These are phyloP conservation scores for Trichechus manatus DNA, from an alignment of 2,113 vertebrate species.

Conservation along the genomic window DNA sequence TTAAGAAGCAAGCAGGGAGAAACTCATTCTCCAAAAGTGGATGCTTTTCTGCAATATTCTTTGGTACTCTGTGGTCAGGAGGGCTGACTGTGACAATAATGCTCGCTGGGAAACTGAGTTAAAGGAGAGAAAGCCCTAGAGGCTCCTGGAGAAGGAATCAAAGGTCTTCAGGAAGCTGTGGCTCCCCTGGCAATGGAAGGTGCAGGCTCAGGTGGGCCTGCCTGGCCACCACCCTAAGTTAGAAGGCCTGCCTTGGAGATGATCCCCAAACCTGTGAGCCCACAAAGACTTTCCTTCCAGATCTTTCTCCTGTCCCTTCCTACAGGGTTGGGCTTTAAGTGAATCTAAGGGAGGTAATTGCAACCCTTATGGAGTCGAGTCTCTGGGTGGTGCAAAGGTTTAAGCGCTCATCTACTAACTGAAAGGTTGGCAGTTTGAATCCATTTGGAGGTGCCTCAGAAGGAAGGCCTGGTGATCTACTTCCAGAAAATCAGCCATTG, in stretches of 20 bases:
- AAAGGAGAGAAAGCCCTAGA: background rate
- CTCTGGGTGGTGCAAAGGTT: too few species aligned
- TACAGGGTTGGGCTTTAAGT: background rate
- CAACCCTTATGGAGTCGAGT: background rate
- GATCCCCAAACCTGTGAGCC: background rate
- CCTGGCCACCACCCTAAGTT: too few species aligned
- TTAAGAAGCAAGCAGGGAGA: conserved; percentile 1
- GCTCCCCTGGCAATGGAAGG: too few species aligned
- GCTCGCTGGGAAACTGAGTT: background rate
- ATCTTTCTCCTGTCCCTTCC: background rate
- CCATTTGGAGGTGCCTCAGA: too few species aligned
- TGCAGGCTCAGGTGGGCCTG: background rate
- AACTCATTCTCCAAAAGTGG: background rate
- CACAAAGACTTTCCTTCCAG: background rate
- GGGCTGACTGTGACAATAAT: background rate
- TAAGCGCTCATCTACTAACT: too few species aligned
- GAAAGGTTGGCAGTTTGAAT: too few species aligned
- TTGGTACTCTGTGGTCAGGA: background rate
- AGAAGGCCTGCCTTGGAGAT: background rate
- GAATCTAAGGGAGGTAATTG: background rate
- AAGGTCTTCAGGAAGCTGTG: background rate
- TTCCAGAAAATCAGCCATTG: too few species aligned
- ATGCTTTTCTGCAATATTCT: background rate
- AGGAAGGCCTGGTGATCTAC: too few species aligned
- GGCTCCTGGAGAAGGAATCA: background rate